phyloP scores from a whole-genome alignment of 2,113 vertebrate genomes.

The Hipposideros armiger region DNA sequence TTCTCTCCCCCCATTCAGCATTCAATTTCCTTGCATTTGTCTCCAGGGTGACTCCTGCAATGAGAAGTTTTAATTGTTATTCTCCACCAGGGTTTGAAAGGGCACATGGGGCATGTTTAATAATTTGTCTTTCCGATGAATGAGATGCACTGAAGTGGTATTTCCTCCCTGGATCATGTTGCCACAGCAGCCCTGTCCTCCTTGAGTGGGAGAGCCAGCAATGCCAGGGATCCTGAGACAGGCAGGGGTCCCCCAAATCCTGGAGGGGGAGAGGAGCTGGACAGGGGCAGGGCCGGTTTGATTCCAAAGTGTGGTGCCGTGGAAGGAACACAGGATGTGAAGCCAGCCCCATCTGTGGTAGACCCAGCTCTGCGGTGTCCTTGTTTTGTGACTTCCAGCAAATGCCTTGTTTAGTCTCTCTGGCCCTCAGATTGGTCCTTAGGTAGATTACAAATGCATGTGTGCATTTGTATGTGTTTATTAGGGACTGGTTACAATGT shows the following conservation, averaged over 20 bases:
- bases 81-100: neutral
- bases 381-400: neutral
- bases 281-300: neutral
- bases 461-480: neutral
- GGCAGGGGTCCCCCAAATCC: neutral
- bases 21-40: slow-evolving; percentile 51
- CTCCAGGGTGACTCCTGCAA: slow-evolving; percentile 1
- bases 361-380: neutral
- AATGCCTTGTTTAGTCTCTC: neutral
- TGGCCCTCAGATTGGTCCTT: neutral
- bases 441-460: neutral
- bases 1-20: neutral
- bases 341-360: neutral
- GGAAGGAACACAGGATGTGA: neutral
- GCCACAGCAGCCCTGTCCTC: neutral
- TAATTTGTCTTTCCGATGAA: slow-evolving; percentile 43
- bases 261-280: neutral
- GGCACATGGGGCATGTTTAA: neutral
- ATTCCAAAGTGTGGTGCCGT: neutral
- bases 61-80: slow-evolving; percentile 54
- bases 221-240: neutral
- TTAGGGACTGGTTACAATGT: no score
- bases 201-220: neutral
- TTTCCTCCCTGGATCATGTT: neutral
- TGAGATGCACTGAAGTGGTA: neutral